Evolutionary conservation across 1,140 invertebrate species (phyloP), one percentile per base, ranked within the genome.

Genomic region (Acromyrmex heyeri): DNA sequence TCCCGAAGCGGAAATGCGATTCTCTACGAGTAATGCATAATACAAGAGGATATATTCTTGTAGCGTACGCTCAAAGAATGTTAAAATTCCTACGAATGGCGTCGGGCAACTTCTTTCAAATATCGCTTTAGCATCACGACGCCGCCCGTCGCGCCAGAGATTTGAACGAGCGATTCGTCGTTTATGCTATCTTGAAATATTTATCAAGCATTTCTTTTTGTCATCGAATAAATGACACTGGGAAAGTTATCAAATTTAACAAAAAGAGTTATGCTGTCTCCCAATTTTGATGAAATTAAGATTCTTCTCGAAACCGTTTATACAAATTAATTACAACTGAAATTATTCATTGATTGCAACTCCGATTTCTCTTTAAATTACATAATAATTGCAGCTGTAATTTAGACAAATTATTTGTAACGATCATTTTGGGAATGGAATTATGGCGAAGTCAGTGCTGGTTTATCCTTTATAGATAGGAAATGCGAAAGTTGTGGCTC

Each of bases 111-210:
- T 67, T 88, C 77, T 83, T 83, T 90, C 88, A 90, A 90, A 90
- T 90, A 86, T 90, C 87, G 75, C 88, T 90, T 90, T 88, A 72
- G 70, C 55, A 55, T 53, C 57, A 34, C 55, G 21, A 72, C 61
- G 65, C 34, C 34, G 34, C 34, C 55, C 61, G 61, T 48, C 64
- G 57, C 69, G 14, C 6, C 18, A 48, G 88, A 73, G 87, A 90
- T 90, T 90, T 89, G 69, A 67, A 24, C 62, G 57, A 90, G 76
- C 64, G 34, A 81, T 70, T 78, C 55, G 59, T 53, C 79, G 77
- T 90, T 90, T 89, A 89, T 73, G 85, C 73, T 87, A 89, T 83
- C 55, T 70, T 87, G 85, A 90, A 90, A 90, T 89, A 90, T 89
- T 87, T 89, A 88, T 77, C 88, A 57, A n/a, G 16, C 34, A 59